Evolutionary conservation across 2,888 invertebrate species (phyloP), one percentile per base, ranked within the genome.

Genomic region (Crematogaster levior): DNA sequence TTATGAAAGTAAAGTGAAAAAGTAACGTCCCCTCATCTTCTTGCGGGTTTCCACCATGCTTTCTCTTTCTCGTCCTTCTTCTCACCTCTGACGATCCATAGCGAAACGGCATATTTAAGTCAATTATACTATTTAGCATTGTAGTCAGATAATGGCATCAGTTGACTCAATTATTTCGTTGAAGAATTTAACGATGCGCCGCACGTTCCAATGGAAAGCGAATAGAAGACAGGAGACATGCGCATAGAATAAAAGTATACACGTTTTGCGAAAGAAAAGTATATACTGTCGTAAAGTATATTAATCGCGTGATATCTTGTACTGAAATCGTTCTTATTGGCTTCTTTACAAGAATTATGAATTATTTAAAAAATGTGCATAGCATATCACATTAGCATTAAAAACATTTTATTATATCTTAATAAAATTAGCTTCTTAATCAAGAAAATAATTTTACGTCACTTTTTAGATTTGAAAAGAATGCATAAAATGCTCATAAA

Each of bases 1-100:
- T 93, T 93, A 93, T 93, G 93, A 93, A 93, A 93, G 93, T 93
- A 93, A 93, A 93, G 93, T 93, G 93, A 93, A 93, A 93, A 93
- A 93, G 93, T 93, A 93, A 93, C 92, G 91, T 90, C 89, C 81
- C 75, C 58, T 77, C 82, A 84, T 65, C 83, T 61, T 68, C 63
- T 53, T 43, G 56, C 56, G 43, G 68, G 24, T 77, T 74, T 18
- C 34, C 53, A 21, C 21, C 65, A n/a, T 27, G 68, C 40, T 43
- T 82, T 21, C 51, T 40, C 21, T 43, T 40, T 15, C 74, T 70
- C 80, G 73, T 21, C 77, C 75, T 53, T 65, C 72, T 74, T 60
- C 68, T 68, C 65, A 63, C 73, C 68, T 72, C 53, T 51, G 53
- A 66, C 60, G 37, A 60, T 85, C 80, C 84, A 79, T 84, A 85